phyloP scores from a whole-genome alignment of 2,797 vertebrate species.

The Leuciscus waleckii region DNA sequence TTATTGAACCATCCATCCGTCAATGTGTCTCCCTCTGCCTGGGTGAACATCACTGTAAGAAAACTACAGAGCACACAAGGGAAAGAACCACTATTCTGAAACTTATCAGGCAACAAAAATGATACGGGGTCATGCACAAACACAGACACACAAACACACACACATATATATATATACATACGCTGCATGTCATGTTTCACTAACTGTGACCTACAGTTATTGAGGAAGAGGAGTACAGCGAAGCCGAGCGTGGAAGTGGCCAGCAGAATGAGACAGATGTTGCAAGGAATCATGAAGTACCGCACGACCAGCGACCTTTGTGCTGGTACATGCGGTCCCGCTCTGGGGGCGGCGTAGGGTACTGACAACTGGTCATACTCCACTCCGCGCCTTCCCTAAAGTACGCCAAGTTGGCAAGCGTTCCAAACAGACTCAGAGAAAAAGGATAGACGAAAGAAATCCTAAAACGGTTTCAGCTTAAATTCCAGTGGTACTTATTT shows the following conservation, averaged over 20 bases:
- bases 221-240: conserved; percentile 95
- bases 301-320: conserved; percentile 94
- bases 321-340: conserved; percentile 90
- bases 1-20: conserved; percentile 64
- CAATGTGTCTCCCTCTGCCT: conserved; percentile 52
- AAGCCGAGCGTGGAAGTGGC: conserved; percentile 93
- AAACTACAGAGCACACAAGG: conserved; percentile 33
- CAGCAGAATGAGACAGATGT: conserved; percentile 97
- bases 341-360: conserved; percentile 82
- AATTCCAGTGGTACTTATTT: conserved; percentile 68
- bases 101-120: conserved; percentile 6
- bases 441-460: conserved; percentile 46
- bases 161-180: conserved; percentile 47
- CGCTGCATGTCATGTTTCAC: conserved; percentile 44
- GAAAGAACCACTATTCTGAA: background rate
- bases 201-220: conserved; percentile 87
- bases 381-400: conserved; percentile 76
- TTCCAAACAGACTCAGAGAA: conserved; percentile 46
- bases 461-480: conserved; percentile 64
- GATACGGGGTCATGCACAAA: conserved; percentile 27
- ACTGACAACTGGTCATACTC: conserved; percentile 88
- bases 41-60: conserved; percentile 39
- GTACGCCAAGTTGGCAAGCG: conserved; percentile 66
- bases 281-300: conserved; percentile 98
- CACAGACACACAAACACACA: conserved; percentile 41